Evolutionary conservation across 2,797 vertebrate species (phyloP).

Genomic region (Peromyscus nudipes): DNA sequence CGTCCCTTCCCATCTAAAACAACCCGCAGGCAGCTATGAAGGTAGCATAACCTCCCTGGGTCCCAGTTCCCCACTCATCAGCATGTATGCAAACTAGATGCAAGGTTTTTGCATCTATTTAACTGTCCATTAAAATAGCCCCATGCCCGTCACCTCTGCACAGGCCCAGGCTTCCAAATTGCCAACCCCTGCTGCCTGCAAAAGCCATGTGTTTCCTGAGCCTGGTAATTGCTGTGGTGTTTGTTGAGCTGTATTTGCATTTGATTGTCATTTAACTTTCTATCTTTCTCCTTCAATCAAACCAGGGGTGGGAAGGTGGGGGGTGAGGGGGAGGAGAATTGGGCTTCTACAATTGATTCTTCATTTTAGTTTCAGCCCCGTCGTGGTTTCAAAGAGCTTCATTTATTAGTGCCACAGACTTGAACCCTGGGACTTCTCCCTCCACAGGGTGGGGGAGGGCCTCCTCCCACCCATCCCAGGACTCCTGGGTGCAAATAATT

Average conservation of each 20-base stretch:
- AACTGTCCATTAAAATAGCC: conserved; percentile 75
- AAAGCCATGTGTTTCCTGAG: conserved; percentile 73
- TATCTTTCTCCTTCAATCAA: conserved; percentile 64
- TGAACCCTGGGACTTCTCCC: conserved; percentile 71
- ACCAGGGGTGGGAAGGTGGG: neutral
- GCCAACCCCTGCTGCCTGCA: conserved; percentile 76
- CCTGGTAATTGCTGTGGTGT: conserved; percentile 79
- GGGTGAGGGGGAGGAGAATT: conserved; percentile 15
- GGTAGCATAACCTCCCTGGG: conserved; percentile 42
- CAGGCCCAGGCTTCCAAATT: conserved; percentile 75
- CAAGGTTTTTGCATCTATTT: conserved; percentile 61
- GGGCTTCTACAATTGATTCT: conserved; percentile 80
- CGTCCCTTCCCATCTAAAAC: conserved; percentile 52
- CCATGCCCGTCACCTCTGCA: conserved; percentile 66
- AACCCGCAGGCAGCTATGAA: conserved; percentile 29
- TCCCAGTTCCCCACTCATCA: conserved; percentile 43
- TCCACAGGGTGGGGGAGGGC: neutral
- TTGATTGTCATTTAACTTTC: conserved; percentile 79
- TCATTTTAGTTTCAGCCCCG: conserved; percentile 82
- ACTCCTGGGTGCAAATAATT: conserved; percentile 44
- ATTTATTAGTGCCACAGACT: conserved; percentile 85
- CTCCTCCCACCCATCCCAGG: conserved; percentile 44
- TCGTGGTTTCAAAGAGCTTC: conserved; percentile 76
- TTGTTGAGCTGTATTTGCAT: conserved; percentile 80
- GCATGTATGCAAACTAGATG: conserved; percentile 74